Percentiles rank a stretch among this genome's conserved stretches.
Conservation (phyloP, 1,140 invertebrate species). For the Euura lappo region DNA sequence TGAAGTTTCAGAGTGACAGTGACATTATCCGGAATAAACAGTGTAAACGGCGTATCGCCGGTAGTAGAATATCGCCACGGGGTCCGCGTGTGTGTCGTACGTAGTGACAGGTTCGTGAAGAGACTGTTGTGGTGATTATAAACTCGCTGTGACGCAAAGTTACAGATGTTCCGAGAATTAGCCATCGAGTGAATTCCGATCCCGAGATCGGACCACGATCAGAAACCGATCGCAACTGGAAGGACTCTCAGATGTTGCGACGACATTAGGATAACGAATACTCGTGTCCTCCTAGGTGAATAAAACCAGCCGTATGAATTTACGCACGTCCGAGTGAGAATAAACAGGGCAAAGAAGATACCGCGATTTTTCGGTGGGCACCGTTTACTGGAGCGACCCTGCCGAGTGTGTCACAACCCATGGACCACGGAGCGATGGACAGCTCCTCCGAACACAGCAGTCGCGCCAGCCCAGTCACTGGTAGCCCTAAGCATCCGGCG, state of each 20-base stretch:
- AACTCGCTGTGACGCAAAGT: neutral
- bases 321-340: no score
- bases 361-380: no score
- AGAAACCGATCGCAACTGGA: neutral
- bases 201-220: neutral
- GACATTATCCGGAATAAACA: constrained; percentile 5
- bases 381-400: constrained; percentile 1
- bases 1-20: neutral
- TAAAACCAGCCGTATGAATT: no score
- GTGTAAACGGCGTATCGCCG: neutral
- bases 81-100: neutral
- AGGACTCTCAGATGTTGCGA: neutral
- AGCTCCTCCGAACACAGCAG: constrained; percentile 65
- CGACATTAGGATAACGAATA: neutral
- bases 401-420: constrained; percentile 34
- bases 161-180: neutral
- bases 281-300: no score
- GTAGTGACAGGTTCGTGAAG: neutral
- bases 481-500: constrained; percentile 48
- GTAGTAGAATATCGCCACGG: neutral
- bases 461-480: constrained; percentile 56
- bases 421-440: constrained; percentile 66
- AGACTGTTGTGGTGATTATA: neutral
- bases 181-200: neutral
- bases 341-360: no score